Evolutionary conservation across 37 sponge, comb jelly and placozoan species (phyloP), one percentile per base, ranked within the genome.

Genomic region (Oscarella lobularis): DNA sequence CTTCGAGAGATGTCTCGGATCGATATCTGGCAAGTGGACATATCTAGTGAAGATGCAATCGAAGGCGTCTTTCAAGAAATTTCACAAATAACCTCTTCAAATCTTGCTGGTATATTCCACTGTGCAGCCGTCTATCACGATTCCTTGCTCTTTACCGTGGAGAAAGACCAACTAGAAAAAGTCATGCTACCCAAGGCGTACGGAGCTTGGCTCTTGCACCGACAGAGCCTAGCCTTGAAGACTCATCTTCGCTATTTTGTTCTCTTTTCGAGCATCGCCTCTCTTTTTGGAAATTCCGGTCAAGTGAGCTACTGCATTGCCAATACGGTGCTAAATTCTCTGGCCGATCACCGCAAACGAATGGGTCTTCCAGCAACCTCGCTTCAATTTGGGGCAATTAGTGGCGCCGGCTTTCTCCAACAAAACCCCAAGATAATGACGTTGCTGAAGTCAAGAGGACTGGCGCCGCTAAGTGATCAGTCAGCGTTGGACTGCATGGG

Each of bases 281-380:
- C 77, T 36, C 78, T 73, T 20, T 37, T 76, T 32, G 85, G 85
- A 27, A 84, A 80, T 34, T 41, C 85, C 32, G 85, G 85, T 33
- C 85, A 84, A 72, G 38, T 48, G 20, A 84, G 79, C 85, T 84
- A 84, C 32, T 73, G 75, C 48, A 68, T 54, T 66, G 85, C 85
- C 81, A 84, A 84, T 66, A 75, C 68, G 20, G 74, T 75, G 36
- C 66, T 48, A 9, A 48, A 48, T 20, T 9, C 60, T 20, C 20
- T 48, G 20, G 60, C 60, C 20, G 60, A 48, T 27, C 20, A 20
- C 14, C 60, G 60, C 60, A 48, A 27, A 27, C 60, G 20, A 48
- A 9, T 27, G 14, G 20, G 20, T 27, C 60, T 48, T 27, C 60
- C 60, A 20, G 60, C 60, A 48, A 48, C 60, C 60, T 9, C 60